phyloP scores from a whole-genome alignment of 2,888 invertebrate species.

The Zygogramma bicolorata region DNA sequence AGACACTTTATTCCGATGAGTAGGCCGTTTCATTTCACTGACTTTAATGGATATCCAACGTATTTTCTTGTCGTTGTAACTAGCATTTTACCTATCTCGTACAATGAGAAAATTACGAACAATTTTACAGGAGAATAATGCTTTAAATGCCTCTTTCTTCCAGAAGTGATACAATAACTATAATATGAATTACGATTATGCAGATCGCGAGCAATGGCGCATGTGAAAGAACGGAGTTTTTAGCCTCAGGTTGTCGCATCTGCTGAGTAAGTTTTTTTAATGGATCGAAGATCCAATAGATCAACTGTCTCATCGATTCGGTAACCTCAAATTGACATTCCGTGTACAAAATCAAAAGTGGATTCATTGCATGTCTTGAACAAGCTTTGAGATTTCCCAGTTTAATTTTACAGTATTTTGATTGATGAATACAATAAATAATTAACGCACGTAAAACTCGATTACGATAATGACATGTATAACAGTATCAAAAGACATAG shows the following conservation, averaged over 20 bases:
- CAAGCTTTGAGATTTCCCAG: too few species aligned
- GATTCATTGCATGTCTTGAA: too few species aligned
- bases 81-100: slow-evolving; percentile 29
- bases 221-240: background rate
- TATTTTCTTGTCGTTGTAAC: slow-evolving; percentile 28
- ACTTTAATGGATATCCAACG: slow-evolving; percentile 28
- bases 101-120: slow-evolving; percentile 31
- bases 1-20: slow-evolving; percentile 12
- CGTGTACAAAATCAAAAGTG: too few species aligned
- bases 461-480: too few species aligned
- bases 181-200: background rate
- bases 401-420: too few species aligned
- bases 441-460: too few species aligned
- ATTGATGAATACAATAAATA: too few species aligned
- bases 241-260: background rate
- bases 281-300: too few species aligned
- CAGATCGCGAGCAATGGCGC: background rate
- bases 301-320: too few species aligned
- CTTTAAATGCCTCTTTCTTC: slow-evolving; percentile 3
- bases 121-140: slow-evolving; percentile 21
- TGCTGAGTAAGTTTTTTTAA: background rate
- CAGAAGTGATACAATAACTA: background rate
- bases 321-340: too few species aligned
- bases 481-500: too few species aligned
- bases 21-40: slow-evolving; percentile 27